Base-by-base conservation (phyloP, 2,888 invertebrate species). In the Callosobruchus maculatus region DNA sequence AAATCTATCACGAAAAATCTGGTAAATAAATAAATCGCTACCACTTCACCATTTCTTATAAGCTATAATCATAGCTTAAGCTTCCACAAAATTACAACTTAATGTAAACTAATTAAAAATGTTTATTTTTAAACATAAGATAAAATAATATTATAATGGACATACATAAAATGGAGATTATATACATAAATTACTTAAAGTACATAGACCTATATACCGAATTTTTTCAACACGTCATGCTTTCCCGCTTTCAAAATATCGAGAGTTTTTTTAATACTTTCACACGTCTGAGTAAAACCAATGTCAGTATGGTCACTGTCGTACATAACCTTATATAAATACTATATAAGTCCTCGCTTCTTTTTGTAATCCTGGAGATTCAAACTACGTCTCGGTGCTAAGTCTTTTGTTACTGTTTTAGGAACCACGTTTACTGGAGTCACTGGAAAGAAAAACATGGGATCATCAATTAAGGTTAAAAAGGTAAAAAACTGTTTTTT, bases 291-390 rank as follows among this genome's bases (percentile, higher is more conserved):
- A 49, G 49, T 49, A 49, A 49, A 49, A 13, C 18, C 49, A 49
- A 68, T 21, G 21, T 68, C 68, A 68, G 21, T 68, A 68, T 68
- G 5, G n/a, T 68, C 20, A 20, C 68, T 68, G n/a, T 30, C 30
- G 30, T 9, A 18, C 3, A 68, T 18, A 2, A 13, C 22, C 22
- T 2, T 68, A 68, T 68, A 26, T 21, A 78, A 81, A 76, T 84
- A 85, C 85, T 86, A 86, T 78, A 97, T 97, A 77, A 97, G 92
- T 73, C 97, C 97, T 81, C 96, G 92, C 83, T 96, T 94, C 87
- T 96, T 96, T 89, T 97, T 97, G 87, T 97, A 97, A 85, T 97
- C 97, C 84, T 97, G 96, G 78, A 97, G 88, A 85, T 97, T 97
- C 70, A 97, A 88, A 0, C 96, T 95, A 74, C 97, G 88, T 79